Conservation (phyloP, 2,113 vertebrate species). For the Myrmophylax atrothorax region DNA sequence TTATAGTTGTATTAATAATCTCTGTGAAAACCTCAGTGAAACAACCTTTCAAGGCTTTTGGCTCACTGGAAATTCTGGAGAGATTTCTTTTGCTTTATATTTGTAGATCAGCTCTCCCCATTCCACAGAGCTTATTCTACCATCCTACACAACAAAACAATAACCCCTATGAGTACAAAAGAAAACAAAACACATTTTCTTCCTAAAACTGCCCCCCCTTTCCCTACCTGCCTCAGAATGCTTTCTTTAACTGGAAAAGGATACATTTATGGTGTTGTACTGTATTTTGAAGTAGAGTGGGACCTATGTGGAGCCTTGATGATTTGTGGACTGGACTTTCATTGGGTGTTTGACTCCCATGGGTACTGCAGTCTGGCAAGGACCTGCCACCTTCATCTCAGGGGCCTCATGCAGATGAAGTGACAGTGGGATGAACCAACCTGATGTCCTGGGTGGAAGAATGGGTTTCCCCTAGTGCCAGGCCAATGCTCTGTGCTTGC, state of each 20-base stretch:
- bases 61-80: background rate
- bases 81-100: background rate
- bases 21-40: background rate
- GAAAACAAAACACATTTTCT: background rate
- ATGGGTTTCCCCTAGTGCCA: background rate
- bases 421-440: background rate
- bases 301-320: background rate
- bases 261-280: background rate
- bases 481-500: background rate
- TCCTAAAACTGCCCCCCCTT: background rate
- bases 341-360: background rate
- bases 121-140: background rate
- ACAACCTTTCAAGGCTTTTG: background rate
- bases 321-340: background rate
- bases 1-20: background rate
- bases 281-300: background rate
- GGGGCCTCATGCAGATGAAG: background rate
- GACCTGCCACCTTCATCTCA: background rate
- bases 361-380: background rate
- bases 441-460: background rate
- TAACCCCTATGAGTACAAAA: background rate
- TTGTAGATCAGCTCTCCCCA: background rate
- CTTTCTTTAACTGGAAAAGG: background rate
- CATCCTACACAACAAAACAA: background rate
- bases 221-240: background rate